These are phyloP conservation scores for Protodeltote pygarga DNA, from an alignment of 2,888 invertebrate species.

Conservation along the genomic window DNA sequence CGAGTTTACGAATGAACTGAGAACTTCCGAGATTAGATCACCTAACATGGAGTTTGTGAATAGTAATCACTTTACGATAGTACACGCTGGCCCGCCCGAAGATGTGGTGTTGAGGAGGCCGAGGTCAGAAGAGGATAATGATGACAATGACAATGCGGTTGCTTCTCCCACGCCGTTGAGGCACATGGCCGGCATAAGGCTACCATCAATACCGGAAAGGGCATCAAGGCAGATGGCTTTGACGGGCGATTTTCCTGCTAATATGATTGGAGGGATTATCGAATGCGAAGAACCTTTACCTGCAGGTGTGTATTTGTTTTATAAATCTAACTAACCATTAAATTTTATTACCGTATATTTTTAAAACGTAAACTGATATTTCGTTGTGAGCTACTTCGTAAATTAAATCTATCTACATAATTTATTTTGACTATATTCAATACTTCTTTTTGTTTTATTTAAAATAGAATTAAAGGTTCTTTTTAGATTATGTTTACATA, in stretches of 20 bases:
- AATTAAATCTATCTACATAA: no score
- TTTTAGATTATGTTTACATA: no score
- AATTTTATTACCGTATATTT: background rate
- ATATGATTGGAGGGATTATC: conserved; percentile 86
- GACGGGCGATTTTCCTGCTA: conserved; percentile 84
- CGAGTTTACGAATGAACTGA: conserved; percentile 80
- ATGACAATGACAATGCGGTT: conserved; percentile 80
- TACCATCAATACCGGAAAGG: conserved; percentile 94
- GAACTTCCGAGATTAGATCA: conserved; percentile 84
- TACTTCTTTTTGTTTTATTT: no score
- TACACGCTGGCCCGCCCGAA: conserved; percentile 82
- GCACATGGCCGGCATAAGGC: conserved; percentile 90
- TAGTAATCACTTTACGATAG: conserved; percentile 86
- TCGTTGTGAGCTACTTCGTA: no score
- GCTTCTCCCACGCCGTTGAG: conserved; percentile 88
- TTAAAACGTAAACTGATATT: no score
- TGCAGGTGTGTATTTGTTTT: conserved; percentile 88
- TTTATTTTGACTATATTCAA: no score
- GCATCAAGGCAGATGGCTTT: conserved; percentile 86
- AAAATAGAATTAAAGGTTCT: no score
- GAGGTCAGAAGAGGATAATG: conserved; percentile 72
- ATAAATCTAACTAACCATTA: background rate
- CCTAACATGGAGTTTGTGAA: conserved; percentile 86
- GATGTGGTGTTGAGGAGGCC: conserved; percentile 82
- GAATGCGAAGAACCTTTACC: conserved; percentile 94